Evolutionary conservation across 2,888 invertebrate species (phyloP).

Genomic region (Gryllus longicercus): DNA sequence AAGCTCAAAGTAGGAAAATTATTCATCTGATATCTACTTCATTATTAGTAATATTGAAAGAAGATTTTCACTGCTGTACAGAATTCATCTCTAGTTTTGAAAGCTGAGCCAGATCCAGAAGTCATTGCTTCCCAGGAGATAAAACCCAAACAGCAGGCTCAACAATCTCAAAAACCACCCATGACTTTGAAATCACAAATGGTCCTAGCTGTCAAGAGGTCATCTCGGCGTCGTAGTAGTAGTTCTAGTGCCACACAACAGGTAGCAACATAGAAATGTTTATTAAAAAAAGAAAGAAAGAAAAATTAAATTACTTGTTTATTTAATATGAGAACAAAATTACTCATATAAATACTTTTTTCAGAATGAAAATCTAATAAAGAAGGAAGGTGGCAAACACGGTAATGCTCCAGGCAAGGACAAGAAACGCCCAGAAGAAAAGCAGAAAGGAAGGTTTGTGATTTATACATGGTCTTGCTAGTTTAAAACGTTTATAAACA

Average conservation of each 20-base stretch:
- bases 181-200: not conserved
- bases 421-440: slow-evolving; percentile 30
- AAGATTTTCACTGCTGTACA: not conserved
- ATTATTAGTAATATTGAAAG: no score
- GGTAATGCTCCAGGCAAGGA: slow-evolving; percentile 19
- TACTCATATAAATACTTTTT: not conserved
- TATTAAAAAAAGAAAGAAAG: not conserved
- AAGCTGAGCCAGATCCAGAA: not conserved
- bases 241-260: not conserved
- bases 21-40: no score
- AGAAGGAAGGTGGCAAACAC: not conserved
- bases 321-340: not conserved
- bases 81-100: slow-evolving; percentile 1
- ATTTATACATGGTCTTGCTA: not conserved
- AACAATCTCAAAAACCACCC: slow-evolving; percentile 35
- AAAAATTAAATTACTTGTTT: no score
- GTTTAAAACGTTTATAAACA: no score
- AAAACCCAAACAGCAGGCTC: slow-evolving; percentile 41
- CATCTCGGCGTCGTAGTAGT: slow-evolving; percentile 24
- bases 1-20: no score
- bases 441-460: slow-evolving; percentile 23
- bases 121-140: not conserved
- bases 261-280: not conserved
- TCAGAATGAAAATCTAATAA: not conserved
- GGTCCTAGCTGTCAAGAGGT: slow-evolving; percentile 37